Evolutionary conservation across 2,888 invertebrate genomes (phyloP), one percentile per base, ranked within the genome.

Genomic region (Drosophila conformis): DNA sequence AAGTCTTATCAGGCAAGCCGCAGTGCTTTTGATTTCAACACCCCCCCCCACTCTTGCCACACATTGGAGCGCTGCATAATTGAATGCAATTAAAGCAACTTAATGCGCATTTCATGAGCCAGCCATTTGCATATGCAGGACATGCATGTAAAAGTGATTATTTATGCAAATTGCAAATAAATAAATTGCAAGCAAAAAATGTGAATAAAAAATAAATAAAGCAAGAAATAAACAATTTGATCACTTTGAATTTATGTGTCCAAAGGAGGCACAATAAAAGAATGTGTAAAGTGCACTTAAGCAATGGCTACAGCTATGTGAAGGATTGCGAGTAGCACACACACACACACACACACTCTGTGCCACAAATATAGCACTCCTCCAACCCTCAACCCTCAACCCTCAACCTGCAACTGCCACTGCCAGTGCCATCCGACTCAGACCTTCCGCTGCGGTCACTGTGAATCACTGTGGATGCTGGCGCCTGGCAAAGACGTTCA

Each of bases 41-140:
- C 21, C 21, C 21, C 21, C 13, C 13, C n/a, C n/a, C n/a, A 8
- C 58, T 15, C 27, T 46, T 5, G 57, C 1, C 35, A 5, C 35
- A 58, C 66, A 65, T 65, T 15, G 25, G 67, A 79, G 80, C 68
- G 78, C 64, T 68, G 89, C 86, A 89, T 90, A 90, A 90, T 91
- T 90, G 90, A 91, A 90, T 89, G 90, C 86, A 84, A 89, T 91
- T 90, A 91, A 84, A 89, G 83, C 77, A 84, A 82, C 78, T 90
- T 91, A 90, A 91, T 90, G 90, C 72, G 83, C 75, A 76, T 82
- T 86, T 83, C 81, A 87, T 90, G 76, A 71, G 69, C 63, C 71
- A 58, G 46, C 54, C 74, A 90, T 89, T 89, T 89, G 83, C 82
- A 91, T 87, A 71, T 78, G 73, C 69, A 78, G 78, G 70, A 79